These are phyloP conservation scores for Pyrrhia umbra DNA, from an alignment of 2,888 invertebrate species.

Conservation along the genomic window DNA sequence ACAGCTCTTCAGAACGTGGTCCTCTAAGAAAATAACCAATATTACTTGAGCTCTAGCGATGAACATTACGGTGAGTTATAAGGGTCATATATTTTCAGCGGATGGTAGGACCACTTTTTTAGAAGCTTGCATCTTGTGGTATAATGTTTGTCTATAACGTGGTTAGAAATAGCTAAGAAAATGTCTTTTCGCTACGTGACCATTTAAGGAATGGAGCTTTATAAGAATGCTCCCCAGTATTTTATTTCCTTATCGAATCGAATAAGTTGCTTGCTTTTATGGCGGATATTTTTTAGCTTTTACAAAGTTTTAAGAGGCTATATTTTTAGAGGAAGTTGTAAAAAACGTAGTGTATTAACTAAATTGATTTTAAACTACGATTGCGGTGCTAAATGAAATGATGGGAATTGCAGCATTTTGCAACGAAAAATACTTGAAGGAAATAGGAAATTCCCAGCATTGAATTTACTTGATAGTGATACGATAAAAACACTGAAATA, in stretches of 20 bases:
- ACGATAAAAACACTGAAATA: not conserved
- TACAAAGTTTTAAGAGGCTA: not conserved
- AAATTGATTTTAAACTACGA: no score
- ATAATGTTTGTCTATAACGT: constrained; percentile 52
- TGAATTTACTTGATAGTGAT: not conserved
- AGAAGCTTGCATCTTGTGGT: constrained; percentile 53
- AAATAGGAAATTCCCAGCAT: not conserved
- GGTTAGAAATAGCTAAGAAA: constrained; percentile 50
- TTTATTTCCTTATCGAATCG: constrained; percentile 26
- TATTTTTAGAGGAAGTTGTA: not conserved
- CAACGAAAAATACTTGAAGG: not conserved
- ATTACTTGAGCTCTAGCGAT: constrained; percentile 40
- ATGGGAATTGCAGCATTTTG: not conserved
- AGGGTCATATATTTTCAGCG: constrained; percentile 55
- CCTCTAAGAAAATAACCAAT: constrained; percentile 32
- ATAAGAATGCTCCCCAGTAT: constrained; percentile 1
- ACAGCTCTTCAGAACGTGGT: constrained; percentile 46
- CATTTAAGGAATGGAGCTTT: constrained; percentile 32
- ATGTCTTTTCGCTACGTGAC: constrained; percentile 50
- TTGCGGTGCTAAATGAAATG: not conserved
- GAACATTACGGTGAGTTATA: constrained; percentile 30
- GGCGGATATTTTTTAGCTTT: not conserved
- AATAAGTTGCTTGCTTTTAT: constrained; percentile 10
- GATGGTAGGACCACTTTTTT: constrained; percentile 66
- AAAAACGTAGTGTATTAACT: not conserved